Percentiles rank a stretch among this genome's conserved stretches.
These are phyloP conservation scores for Drosophila niveifrons DNA, from an alignment of 2,888 invertebrate genomes.

Conservation along the genomic window DNA sequence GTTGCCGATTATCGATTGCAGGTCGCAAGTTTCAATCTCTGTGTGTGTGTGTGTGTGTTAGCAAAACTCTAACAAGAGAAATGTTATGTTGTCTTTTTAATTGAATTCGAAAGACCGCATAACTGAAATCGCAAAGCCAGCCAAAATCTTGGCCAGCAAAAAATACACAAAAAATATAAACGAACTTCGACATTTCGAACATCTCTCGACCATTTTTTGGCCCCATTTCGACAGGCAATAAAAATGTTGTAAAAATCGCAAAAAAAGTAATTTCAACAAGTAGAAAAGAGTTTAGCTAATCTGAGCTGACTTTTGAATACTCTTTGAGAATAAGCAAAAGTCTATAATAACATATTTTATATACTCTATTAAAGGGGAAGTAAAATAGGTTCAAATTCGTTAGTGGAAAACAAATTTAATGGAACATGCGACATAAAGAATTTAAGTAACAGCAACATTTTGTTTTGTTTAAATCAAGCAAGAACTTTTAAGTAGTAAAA, in stretches of 20 bases:
- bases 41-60: too few species aligned
- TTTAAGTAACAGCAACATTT: too few species aligned
- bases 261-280: slow-evolving; percentile 67
- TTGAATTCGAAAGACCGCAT: slow-evolving; percentile 77
- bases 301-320: slow-evolving; percentile 9
- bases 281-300: not conserved
- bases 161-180: too few species aligned
- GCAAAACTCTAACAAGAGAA: slow-evolving; percentile 39
- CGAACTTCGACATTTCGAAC: slow-evolving; percentile 23
- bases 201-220: slow-evolving; percentile 38
- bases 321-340: slow-evolving; percentile 5
- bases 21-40: slow-evolving; percentile 38
- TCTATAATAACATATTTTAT: too few species aligned
- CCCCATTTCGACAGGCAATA: slow-evolving; percentile 79
- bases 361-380: too few species aligned
- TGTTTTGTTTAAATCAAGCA: too few species aligned
- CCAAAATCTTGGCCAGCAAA: slow-evolving; percentile 69
- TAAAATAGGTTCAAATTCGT: too few species aligned
- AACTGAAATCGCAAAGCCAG: slow-evolving; percentile 79
- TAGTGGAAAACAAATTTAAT: too few species aligned
- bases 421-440: too few species aligned
- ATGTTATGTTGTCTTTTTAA: slow-evolving; percentile 78
- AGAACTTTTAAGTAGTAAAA: too few species aligned
- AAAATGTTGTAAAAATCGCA: slow-evolving; percentile 71
- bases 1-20: not conserved